A percentile compares a stretch with the other conserved stretches of the same genome.
These are phyloP conservation scores for Myripristis jacobus DNA, from an alignment of 2,797 vertebrate species.

Conservation along the genomic window DNA sequence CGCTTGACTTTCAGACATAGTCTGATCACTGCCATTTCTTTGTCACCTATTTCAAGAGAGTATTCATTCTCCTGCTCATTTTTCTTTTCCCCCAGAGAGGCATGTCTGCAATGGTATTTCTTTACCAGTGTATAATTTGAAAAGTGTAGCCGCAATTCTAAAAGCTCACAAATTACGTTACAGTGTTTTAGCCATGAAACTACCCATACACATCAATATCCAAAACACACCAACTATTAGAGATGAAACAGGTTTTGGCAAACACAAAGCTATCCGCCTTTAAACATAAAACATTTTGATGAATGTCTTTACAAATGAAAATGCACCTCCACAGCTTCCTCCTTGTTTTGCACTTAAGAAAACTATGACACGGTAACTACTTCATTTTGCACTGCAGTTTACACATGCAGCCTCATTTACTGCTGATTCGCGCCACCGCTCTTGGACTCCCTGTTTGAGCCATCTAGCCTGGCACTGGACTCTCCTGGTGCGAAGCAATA, in stretches of 20 bases:
- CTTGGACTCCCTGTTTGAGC: not conserved
- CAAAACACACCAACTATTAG: not conserved
- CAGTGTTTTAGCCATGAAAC: conserved; percentile 16
- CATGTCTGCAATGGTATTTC: not conserved
- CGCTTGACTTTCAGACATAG: conserved; percentile 29
- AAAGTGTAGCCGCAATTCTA: not conserved
- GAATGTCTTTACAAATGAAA: not conserved
- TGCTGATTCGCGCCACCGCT: not conserved
- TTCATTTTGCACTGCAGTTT: conserved; percentile 1
- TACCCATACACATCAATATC: not conserved
- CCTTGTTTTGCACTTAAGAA: not conserved
- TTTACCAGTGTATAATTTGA: not conserved
- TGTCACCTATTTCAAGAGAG: not conserved
- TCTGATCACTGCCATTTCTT: conserved; percentile 21
- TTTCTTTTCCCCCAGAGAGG: not conserved
- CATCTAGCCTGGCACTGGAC: conserved; percentile 5
- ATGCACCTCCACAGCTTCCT: not conserved
- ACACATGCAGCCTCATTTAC: not conserved
- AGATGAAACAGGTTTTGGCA: conserved; percentile 1
- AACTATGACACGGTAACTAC: not conserved
- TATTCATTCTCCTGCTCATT: conserved; percentile 21
- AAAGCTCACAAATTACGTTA: conserved; percentile 2
- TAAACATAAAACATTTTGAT: conserved; percentile 1
- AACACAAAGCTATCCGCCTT: not conserved
- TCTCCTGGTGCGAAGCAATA: conserved; percentile 18